These are phyloP conservation scores for Anthonomus grandis DNA, from an alignment of 1,140 invertebrate genomes.

Conservation along the genomic window DNA sequence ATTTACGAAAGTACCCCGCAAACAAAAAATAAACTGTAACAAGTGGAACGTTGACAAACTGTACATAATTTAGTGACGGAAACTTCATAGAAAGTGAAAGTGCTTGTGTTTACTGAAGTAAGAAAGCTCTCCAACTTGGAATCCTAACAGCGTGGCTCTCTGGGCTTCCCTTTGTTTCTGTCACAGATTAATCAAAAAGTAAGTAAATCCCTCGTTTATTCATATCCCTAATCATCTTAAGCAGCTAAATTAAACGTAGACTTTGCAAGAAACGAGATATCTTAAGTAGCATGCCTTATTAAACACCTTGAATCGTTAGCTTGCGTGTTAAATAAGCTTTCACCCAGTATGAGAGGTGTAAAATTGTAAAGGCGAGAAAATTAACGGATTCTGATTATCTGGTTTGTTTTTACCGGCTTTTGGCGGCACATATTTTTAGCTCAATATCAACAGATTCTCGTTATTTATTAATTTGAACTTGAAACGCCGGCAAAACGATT, in stretches of 20 bases:
- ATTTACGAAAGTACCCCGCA: slow-evolving; percentile 36
- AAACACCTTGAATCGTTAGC: slow-evolving; percentile 15
- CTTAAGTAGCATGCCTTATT: slow-evolving; percentile 15
- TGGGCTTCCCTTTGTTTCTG: slow-evolving; percentile 45
- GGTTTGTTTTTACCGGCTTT: slow-evolving; percentile 16
- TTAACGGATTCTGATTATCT: not conserved
- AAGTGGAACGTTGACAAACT: slow-evolving; percentile 10
- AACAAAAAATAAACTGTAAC: slow-evolving; percentile 26
- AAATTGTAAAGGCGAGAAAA: slow-evolving; percentile 14
- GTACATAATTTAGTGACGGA: slow-evolving; percentile 14
- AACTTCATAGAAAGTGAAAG: slow-evolving; percentile 31
- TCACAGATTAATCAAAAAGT: slow-evolving; percentile 39
- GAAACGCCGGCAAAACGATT: no score
- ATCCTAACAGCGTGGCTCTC: slow-evolving; percentile 46
- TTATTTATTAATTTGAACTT: no score
- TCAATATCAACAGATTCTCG: not conserved
- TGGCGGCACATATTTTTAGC: not conserved
- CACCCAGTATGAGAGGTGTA: slow-evolving; percentile 13
- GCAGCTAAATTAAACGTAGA: not conserved
- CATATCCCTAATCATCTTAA: not conserved
- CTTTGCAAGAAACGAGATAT: not conserved
- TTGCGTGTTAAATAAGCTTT: slow-evolving; percentile 20
- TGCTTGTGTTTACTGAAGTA: slow-evolving; percentile 38
- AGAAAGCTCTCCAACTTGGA: slow-evolving; percentile 36
- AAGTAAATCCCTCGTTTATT: slow-evolving; percentile 28